These are phyloP conservation scores for Uria aalge DNA, from an alignment of 2,113 vertebrate species.

Conservation along the genomic window DNA sequence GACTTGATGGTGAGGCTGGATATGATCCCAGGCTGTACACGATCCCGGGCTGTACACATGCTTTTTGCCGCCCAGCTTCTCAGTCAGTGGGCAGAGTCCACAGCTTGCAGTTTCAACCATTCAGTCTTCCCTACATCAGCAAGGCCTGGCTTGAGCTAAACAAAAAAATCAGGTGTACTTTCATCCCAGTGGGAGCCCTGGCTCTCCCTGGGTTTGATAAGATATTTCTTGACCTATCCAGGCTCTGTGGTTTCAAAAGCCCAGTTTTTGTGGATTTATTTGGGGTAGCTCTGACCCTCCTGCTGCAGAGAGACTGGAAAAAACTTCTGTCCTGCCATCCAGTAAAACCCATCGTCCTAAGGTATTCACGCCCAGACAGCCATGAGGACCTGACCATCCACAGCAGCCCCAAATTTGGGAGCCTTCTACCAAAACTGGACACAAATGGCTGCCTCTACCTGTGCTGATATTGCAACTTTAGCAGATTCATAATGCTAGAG, in stretches of 20 bases:
- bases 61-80: not conserved
- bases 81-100: not conserved
- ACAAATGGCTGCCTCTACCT: not conserved
- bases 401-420: not conserved
- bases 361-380: not conserved
- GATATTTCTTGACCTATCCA: not conserved
- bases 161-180: not conserved
- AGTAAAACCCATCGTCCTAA: not conserved
- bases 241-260: not conserved
- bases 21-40: not conserved
- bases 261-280: not conserved
- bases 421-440: not conserved
- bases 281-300: not conserved
- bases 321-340: not conserved
- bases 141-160: not conserved
- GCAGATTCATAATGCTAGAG: not conserved
- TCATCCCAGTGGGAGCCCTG: not conserved
- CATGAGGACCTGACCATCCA: rapidly evolving
- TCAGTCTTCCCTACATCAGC: not conserved
- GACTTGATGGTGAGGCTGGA: not conserved
- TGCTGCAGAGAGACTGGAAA: not conserved
- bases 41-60: not conserved
- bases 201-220: not conserved
- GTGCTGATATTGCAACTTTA: not conserved
- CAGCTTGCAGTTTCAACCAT: not conserved